Percentiles rank a stretch among this genome's conserved stretches.
phyloP scores from a whole-genome alignment of 2,113 vertebrate genomes.

The Thamnophis sirtalis region DNA sequence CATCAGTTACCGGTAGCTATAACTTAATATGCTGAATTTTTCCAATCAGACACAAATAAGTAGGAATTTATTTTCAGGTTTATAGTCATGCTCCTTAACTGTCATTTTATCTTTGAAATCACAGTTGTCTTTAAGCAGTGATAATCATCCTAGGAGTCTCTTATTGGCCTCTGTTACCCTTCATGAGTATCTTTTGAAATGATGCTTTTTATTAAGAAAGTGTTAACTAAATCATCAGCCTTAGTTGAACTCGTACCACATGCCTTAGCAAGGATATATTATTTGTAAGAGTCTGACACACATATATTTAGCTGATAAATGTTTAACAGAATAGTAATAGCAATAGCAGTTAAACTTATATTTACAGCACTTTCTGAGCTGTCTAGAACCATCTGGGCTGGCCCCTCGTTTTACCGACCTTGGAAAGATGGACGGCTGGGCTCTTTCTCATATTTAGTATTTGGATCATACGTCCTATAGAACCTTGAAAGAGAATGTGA shows the following conservation, averaged over 20 bases:
- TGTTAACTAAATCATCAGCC: background rate
- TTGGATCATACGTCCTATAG: background rate
- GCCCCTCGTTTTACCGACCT: background rate
- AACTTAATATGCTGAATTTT: background rate
- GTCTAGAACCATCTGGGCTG: background rate
- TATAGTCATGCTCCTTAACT: background rate
- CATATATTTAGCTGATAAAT: background rate
- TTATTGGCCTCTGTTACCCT: background rate
- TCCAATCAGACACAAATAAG: background rate
- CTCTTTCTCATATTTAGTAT: background rate
- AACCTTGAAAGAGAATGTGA: background rate
- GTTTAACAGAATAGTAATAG: background rate
- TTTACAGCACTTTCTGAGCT: background rate
- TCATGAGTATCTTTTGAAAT: background rate
- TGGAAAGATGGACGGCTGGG: background rate
- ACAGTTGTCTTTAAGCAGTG: background rate
- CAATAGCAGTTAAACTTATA: background rate
- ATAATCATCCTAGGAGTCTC: background rate
- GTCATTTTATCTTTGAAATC: background rate
- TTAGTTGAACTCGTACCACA: background rate
- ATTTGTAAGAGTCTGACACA: background rate
- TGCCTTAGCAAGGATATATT: background rate
- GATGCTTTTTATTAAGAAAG: background rate
- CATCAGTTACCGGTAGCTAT: background rate
- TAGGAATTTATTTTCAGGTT: background rate